A percentile compares a stretch with the other conserved stretches of the same genome.
phyloP scores from a whole-genome alignment of 1,140 invertebrate species.

The Diorhabda carinulata region DNA sequence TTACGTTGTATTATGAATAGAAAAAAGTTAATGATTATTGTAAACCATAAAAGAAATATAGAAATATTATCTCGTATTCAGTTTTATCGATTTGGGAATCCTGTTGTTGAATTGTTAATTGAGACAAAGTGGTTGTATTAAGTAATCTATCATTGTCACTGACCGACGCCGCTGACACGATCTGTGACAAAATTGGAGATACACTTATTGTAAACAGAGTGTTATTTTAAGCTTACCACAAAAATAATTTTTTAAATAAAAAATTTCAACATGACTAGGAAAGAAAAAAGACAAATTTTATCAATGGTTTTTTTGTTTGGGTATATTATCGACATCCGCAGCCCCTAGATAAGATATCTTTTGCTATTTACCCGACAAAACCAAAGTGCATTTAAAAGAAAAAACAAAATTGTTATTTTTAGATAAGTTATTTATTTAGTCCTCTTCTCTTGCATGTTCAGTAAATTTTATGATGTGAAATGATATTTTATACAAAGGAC shows the following conservation, averaged over 20 bases:
- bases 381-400: constrained; percentile 42
- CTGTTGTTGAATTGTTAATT: no score
- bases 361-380: constrained; percentile 42
- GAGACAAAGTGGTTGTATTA: no score
- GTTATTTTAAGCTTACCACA: no score
- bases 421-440: constrained; percentile 42
- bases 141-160: no score
- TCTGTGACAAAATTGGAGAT: no score
- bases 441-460: constrained; percentile 36
- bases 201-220: no score
- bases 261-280: neutral
- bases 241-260: neutral
- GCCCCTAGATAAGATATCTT: constrained; percentile 39
- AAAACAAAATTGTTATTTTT: constrained; percentile 46
- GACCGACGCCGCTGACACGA: no score
- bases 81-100: no score
- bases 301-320: constrained; percentile 35
- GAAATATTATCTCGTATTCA: no score
- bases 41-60: no score
- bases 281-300: constrained; percentile 19
- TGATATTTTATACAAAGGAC: constrained; percentile 5
- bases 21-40: no score
- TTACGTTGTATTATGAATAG: no score
- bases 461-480: constrained; percentile 36
- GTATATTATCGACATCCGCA: constrained; percentile 41